Evolutionary conservation across 2,113 vertebrate genomes (phyloP), one percentile per base, ranked within the genome.

Genomic region (Uropsilus gracilis): DNA sequence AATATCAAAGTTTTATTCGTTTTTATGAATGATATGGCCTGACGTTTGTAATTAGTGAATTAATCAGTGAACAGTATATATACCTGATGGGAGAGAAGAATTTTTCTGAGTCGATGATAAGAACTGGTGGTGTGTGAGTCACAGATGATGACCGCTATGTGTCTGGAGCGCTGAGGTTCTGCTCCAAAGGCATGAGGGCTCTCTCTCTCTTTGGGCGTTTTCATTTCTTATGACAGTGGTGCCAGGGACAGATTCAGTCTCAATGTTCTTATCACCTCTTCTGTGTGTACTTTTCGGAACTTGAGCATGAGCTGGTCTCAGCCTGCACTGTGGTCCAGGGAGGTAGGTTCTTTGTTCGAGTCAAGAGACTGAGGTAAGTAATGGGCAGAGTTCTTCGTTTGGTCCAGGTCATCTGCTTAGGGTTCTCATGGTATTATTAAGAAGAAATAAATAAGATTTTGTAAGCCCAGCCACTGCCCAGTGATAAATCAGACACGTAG

Each of bases 101-200:
- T 71, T 39, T 71, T 80, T 5, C 76, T 72, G 88, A 76, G 61
- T 61, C 64, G 3, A 5, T 61, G 88, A 71, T 59, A 64, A 71
- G 46, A 16, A 44, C 42, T 48, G 76, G 32, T 16, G 24, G 88
- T 37, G 11, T 59, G 3, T 59, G 76, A 90, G 32, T 71, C 64
- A 3, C 10, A 2, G 16, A 5, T 37, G 24, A 46, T 30, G 64
- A 90, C 13, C 59, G 22, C 30, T 46, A 17, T 1, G 3, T 71
- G 64, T 90, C 87, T 80, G 75, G 5, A 71, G 69, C 87, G n/a
- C 63, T 80, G 87, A 80, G 87, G 64, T 90, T 30, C 87, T 57
- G 2, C 24, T n/a, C 14, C 34, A 9, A 34, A 46, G 57, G 30
- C 28, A 10, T 28, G 59, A 26, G 30, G n/a, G n/a, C n/a, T n/a